Percentiles rank a stretch among this genome's conserved stretches.
Evolutionary conservation across 1,140 invertebrate genomes (phyloP).

Genomic region (Manduca sexta): DNA sequence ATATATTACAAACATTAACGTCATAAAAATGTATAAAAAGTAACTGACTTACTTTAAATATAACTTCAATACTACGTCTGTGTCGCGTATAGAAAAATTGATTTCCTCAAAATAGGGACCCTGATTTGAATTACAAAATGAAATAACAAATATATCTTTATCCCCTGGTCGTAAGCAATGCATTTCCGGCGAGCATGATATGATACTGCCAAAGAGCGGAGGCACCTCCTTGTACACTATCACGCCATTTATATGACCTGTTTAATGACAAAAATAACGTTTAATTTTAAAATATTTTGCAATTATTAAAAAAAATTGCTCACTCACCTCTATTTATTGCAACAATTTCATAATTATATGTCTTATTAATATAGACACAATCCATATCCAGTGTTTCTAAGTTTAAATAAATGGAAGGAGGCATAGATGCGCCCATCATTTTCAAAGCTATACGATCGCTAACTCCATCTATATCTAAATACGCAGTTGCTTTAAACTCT

Average conservation of each 20-base stretch:
- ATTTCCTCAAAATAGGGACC: slow-evolving; percentile 65
- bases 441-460: slow-evolving; percentile 40
- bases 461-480: slow-evolving; percentile 57
- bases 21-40: too few species aligned
- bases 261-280: slow-evolving; percentile 2
- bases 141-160: slow-evolving; percentile 47
- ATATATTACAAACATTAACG: too few species aligned
- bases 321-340: slow-evolving; percentile 55
- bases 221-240: slow-evolving; percentile 47
- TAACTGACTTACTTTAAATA: slow-evolving; percentile 56
- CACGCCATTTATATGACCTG: slow-evolving; percentile 60
- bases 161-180: slow-evolving; percentile 48
- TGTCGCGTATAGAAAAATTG: slow-evolving; percentile 51
- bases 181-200: slow-evolving; percentile 39
- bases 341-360: slow-evolving; percentile 56
- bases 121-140: slow-evolving; percentile 58
- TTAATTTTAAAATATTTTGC: not conserved
- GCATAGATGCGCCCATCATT: slow-evolving; percentile 48
- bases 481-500: slow-evolving; percentile 42
- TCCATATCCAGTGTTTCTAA: slow-evolving; percentile 61
- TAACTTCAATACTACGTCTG: slow-evolving; percentile 45
- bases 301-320: not conserved
- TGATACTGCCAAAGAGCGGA: slow-evolving; percentile 51
- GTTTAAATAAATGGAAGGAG: slow-evolving; percentile 50
- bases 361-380: slow-evolving; percentile 56